Conservation (phyloP, 2,888 invertebrate genomes). For the Deilephila porcellus region DNA sequence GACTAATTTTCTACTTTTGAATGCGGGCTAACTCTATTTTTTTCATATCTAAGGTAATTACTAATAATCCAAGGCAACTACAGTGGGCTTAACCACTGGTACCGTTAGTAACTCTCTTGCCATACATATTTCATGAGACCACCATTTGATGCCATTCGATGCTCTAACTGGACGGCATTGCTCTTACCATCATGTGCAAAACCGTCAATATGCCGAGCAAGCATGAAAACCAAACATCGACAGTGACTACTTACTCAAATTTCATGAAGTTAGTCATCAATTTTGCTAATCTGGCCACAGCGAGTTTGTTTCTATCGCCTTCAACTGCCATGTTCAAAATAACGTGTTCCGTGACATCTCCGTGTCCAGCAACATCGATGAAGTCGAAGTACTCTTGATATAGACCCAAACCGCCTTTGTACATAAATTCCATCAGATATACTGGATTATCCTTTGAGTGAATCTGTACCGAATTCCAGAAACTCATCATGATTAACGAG, state of each 20-base stretch:
- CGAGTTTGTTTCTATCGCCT: constrained; percentile 39
- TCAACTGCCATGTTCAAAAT: constrained; percentile 41
- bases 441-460: constrained; percentile 44
- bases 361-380: constrained; percentile 49
- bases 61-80: too few relatives aligned
- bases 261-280: constrained; percentile 51
- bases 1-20: too few relatives aligned
- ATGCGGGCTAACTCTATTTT: too few relatives aligned
- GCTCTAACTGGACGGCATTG: too few relatives aligned
- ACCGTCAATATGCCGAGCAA: too few relatives aligned
- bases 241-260: constrained; percentile 46
- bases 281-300: constrained; percentile 45
- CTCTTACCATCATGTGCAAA: too few relatives aligned
- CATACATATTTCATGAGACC: too few relatives aligned
- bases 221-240: background rate
- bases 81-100: too few relatives aligned
- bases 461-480: constrained; percentile 45
- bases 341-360: constrained; percentile 48
- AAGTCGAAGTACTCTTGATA: constrained; percentile 43
- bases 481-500: constrained; percentile 41
- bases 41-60: too few relatives aligned
- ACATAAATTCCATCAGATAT: constrained; percentile 54
- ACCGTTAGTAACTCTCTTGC: too few relatives aligned
- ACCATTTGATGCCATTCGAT: too few relatives aligned
- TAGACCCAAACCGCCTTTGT: constrained; percentile 48